Conservation (phyloP, 2,797 vertebrate species). For the Chromis chromis region DNA sequence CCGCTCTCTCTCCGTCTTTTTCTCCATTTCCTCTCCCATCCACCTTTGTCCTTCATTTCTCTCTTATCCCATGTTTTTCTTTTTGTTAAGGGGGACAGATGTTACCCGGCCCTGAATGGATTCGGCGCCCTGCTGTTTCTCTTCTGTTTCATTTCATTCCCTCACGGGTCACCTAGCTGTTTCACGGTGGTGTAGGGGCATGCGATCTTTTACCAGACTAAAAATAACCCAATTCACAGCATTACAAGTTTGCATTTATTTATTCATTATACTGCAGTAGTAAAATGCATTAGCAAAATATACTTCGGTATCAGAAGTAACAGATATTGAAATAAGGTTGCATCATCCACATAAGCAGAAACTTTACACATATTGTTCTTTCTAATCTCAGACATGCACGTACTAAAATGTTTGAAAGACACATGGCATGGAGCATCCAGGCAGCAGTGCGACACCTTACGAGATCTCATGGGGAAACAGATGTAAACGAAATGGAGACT, state of each 20-base stretch:
- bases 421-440: too few relatives aligned
- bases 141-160: slow-evolving; percentile 55
- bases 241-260: neutral
- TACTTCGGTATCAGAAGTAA: too few relatives aligned
- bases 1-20: slow-evolving; percentile 19
- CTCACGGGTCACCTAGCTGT: slow-evolving; percentile 23
- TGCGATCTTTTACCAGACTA: neutral
- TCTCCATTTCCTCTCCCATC: slow-evolving; percentile 34
- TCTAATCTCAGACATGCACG: too few relatives aligned
- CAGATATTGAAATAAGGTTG: too few relatives aligned
- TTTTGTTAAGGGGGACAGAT: slow-evolving; percentile 29
- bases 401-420: too few relatives aligned
- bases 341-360: too few relatives aligned
- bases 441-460: too few relatives aligned
- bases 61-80: slow-evolving; percentile 11
- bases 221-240: slow-evolving; percentile 6
- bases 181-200: neutral
- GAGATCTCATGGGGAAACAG: too few relatives aligned
- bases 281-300: neutral
- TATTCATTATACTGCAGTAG: neutral
- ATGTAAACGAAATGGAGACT: too few relatives aligned
- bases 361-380: too few relatives aligned
- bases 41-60: slow-evolving; percentile 61
- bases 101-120: slow-evolving; percentile 44
- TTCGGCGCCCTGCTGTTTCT: slow-evolving; percentile 45